A percentile compares a stretch with the other conserved stretches of the same genome.
Evolutionary conservation across 1,140 invertebrate genomes (phyloP).

Genomic region (Bombus superbus): DNA sequence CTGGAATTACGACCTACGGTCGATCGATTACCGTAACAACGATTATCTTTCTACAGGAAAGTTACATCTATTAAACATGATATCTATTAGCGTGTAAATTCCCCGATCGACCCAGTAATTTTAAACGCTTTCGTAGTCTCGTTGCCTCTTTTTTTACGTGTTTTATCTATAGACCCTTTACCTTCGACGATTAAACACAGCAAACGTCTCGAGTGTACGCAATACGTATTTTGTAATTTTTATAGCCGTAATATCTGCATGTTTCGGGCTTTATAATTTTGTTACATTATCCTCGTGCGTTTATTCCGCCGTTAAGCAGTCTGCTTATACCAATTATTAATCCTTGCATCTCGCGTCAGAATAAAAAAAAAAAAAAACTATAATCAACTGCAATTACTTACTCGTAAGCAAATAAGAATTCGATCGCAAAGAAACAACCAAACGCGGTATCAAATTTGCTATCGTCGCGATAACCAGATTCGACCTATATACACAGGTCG

Average conservation of each 20-base stretch:
- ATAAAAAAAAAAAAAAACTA: neutral
- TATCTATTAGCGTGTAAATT: neutral
- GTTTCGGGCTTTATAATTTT: neutral
- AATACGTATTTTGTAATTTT: neutral
- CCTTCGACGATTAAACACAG: neutral
- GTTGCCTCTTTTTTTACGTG: neutral
- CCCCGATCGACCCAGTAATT: neutral
- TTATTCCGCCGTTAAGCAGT: neutral
- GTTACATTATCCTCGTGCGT: neutral
- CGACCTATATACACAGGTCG: no score
- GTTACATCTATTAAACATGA: neutral
- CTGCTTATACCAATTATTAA: neutral
- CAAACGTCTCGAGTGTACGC: neutral
- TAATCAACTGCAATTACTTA: neutral
- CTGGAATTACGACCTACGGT: neutral
- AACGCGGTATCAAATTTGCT: neutral
- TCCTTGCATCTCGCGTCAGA: neutral
- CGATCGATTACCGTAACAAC: neutral
- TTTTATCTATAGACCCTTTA: neutral
- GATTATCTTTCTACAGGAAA: neutral
- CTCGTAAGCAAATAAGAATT: neutral
- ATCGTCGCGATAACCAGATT: neutral
- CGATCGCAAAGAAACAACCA: neutral
- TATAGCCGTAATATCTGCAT: neutral
- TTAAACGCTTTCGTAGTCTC: neutral